These are phyloP conservation scores for Paradoxurus hermaphroditus DNA, from an alignment of 2,113 vertebrate species.

Conservation along the genomic window DNA sequence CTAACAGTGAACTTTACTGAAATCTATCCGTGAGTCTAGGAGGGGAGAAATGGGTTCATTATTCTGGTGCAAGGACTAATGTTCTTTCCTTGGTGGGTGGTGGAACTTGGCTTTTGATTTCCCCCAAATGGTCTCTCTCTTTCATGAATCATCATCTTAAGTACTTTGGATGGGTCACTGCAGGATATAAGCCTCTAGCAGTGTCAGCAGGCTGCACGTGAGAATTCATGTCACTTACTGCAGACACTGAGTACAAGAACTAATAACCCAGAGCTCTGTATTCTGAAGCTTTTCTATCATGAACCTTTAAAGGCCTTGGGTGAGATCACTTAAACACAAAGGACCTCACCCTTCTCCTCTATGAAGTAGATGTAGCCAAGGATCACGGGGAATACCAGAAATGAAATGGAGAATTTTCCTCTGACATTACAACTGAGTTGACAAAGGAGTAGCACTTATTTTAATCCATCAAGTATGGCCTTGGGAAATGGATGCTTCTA, in stretches of 20 bases:
- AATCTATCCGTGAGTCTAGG: not conserved
- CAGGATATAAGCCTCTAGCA: not conserved
- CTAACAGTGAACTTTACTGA: not conserved
- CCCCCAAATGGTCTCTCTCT: not conserved
- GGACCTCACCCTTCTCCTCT: not conserved
- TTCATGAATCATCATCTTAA: not conserved
- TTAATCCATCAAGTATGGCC: not conserved
- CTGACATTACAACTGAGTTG: not conserved
- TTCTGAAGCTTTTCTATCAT: not conserved
- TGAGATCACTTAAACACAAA: not conserved
- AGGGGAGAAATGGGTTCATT: not conserved
- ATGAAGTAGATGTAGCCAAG: not conserved
- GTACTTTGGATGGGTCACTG: not conserved
- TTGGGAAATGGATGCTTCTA: not conserved
- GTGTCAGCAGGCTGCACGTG: not conserved
- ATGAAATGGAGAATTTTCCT: not conserved
- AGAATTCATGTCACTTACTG: not conserved
- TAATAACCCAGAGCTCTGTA: not conserved
- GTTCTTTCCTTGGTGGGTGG: not conserved
- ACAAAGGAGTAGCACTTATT: not conserved
- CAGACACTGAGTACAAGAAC: not conserved
- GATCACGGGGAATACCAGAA: not conserved
- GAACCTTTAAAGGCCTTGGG: not conserved
- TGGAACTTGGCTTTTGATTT: not conserved
- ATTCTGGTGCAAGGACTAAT: not conserved